Base-by-base conservation (phyloP, 1,140 invertebrate genomes). In the Drosophila fuyamai region DNA sequence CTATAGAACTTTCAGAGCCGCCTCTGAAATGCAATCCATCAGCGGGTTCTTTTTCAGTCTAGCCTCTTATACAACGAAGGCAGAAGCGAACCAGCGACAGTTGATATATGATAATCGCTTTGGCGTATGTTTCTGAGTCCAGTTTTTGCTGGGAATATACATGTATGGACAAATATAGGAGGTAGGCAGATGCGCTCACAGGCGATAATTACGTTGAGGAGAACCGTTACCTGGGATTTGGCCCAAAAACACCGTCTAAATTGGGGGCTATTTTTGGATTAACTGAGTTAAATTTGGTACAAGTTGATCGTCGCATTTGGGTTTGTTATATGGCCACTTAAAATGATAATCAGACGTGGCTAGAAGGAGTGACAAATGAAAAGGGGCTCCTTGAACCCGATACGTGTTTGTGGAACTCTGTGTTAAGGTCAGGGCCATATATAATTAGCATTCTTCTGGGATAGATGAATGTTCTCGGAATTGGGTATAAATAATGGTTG, bases 21-120 rank as follows among this genome's bases (percentile, higher is more conserved):
- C 40, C 14, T 18, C 35, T 47, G 23, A 72, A 58, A 70, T 73
- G 65, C 65, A 53, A 70, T 47, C 50, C 44, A 44, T 53, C 38
- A 35, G 53, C 13, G 18, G 23, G 40, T 68, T 68, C 53, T 36
- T 40, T 47, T 51, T 12, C 47, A 58, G 38, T 23, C 16, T 36
- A 23, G 10, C 12, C 38, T 40, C 54, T 60, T 57, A 51, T 47
- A 66, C 63, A 74, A 63, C 54, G 23, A 48, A 13, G 14, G 47
- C 41, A 53, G 43, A 47, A 47, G 18, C 44, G 16, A 23, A 47
- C 18, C 8, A 18, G 44, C 44, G 18, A 14, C 23, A 46, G 70
- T 71, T 79, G 80, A 82, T 79, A 82, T 78, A 79, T 79, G 79
- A 83, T 83, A 79, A 82, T 82, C 54, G 57, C 40, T 44, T 50